Conservation (phyloP, 2,888 invertebrate genomes). For the Ephialtes manifestator region DNA sequence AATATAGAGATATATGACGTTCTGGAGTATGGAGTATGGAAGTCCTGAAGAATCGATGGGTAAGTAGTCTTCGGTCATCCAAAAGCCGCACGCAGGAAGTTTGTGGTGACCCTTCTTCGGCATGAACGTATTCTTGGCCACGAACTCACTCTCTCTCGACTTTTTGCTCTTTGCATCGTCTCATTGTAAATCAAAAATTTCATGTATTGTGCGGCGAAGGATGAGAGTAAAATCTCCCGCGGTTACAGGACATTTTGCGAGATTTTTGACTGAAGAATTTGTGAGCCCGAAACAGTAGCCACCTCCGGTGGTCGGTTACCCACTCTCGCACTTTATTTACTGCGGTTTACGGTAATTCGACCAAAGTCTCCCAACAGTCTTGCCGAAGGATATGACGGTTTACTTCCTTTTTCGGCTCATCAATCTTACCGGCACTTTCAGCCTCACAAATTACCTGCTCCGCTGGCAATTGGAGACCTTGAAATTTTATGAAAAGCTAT, state of each 20-base stretch:
- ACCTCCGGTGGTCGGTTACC: constrained; percentile 42
- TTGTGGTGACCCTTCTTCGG: constrained; percentile 51
- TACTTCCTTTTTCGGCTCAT: constrained; percentile 12
- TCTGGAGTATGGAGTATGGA: neutral
- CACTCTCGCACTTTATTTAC: constrained; percentile 75
- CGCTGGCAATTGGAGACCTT: neutral
- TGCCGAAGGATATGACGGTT: constrained; percentile 40
- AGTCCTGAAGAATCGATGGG: constrained; percentile 8
- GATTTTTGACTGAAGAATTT: constrained; percentile 46
- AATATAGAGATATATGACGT: neutral
- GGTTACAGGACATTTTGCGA: constrained; percentile 40
- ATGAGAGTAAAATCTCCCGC: constrained; percentile 26
- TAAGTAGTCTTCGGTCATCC: neutral
- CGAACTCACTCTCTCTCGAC: constrained; percentile 1
- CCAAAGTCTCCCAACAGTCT: constrained; percentile 59
- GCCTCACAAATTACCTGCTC: neutral
- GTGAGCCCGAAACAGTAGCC: constrained; percentile 16
- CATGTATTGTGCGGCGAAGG: neutral
- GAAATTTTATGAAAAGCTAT: neutral
- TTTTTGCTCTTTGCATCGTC: constrained; percentile 39
- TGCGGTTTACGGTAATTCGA: constrained; percentile 73
- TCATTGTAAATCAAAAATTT: constrained; percentile 76
- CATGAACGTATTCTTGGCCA: constrained; percentile 11
- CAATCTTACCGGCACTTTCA: constrained; percentile 23
- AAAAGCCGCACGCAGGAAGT: constrained; percentile 56